Conservation (phyloP, 2,888 invertebrate genomes). For the Andrena hattorfiana region DNA sequence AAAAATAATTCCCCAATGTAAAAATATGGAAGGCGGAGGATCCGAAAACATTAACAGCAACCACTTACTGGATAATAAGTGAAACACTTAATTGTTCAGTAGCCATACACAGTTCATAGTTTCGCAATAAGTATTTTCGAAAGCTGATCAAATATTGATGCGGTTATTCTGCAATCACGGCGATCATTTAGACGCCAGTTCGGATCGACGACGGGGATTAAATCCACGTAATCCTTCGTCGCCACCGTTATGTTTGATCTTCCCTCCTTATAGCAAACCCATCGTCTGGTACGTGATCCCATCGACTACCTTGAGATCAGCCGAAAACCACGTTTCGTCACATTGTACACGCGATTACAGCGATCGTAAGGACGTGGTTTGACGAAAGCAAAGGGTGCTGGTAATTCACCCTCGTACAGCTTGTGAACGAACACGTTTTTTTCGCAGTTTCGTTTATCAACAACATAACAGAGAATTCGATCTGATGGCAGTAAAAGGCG, state of each 20-base stretch:
- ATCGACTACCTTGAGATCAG: conserved; percentile 71
- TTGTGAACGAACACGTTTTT: conserved; percentile 47
- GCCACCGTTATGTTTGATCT: conserved; percentile 47
- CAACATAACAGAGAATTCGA: background rate
- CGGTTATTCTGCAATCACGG: background rate
- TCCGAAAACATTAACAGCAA: too few species aligned
- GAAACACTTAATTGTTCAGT: too few species aligned
- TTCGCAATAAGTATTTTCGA: background rate
- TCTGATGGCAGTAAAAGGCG: too few species aligned
- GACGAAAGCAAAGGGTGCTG: conserved; percentile 64
- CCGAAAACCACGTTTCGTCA: conserved; percentile 69
- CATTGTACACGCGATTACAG: conserved; percentile 70
- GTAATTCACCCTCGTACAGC: conserved; percentile 55
- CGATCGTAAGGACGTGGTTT: conserved; percentile 63
- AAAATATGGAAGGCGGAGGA: too few species aligned
- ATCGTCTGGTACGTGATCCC: conserved; percentile 73
- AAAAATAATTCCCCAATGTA: background rate
- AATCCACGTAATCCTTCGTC: conserved; percentile 15
- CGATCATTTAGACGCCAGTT: conserved; percentile 16
- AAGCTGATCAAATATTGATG: background rate
- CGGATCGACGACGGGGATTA: conserved; percentile 30
- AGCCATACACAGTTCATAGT: too few species aligned
- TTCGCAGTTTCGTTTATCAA: background rate
- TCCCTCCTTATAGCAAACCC: conserved; percentile 57
- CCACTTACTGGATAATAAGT: too few species aligned